Base-by-base conservation (phyloP, 1,140 invertebrate species). In the Archivesica marissinica region DNA sequence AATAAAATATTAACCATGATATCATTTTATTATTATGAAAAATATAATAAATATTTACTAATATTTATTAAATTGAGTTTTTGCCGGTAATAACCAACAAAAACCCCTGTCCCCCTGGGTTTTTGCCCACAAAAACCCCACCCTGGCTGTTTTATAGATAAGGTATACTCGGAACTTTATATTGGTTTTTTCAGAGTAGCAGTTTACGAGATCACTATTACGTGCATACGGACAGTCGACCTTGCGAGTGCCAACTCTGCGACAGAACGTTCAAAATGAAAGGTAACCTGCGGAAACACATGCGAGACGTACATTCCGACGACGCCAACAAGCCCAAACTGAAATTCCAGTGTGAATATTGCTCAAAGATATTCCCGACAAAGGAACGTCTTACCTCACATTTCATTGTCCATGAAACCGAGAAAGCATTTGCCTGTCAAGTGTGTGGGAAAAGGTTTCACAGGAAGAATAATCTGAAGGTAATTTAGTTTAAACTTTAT, bases 381-480 rank as follows among this genome's bases (percentile, higher is more conserved):
- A 68, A 66, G 39, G 35, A 66, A n/a, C 25, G 50, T 15, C 61
- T 80, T 6, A 70, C 44, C 2, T 52, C 41, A 35, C 78, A 80
- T 50, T 80, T 80, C 35, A 23, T 66, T 33, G 23, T 28, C 1
- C 56, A 76, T 41, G 25, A 35, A 23, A 20, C 30, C 2, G 82
- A 77, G n/a, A 76, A 77, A 35, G 54, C 56, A 23, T 85, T 66
- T 66, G 39, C 54, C 6, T 85, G 82, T 70, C 28, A 76, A 6
- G 38, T 70, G 2, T 85, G 82, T 68, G 59, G 61, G 23, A 85
- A 85, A 76, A 56, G 30, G 6, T 85, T 77, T 30, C 50, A 68
- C 9, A 20, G 74, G 6, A 77, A 76, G 20, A 52, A 68, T 33
- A 76, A 85, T 47, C 30, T 85, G 54, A 66, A 33, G 56, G 68